Base-by-base conservation (phyloP, 2,888 invertebrate genomes). In the Lasioglossum pauxillum region DNA sequence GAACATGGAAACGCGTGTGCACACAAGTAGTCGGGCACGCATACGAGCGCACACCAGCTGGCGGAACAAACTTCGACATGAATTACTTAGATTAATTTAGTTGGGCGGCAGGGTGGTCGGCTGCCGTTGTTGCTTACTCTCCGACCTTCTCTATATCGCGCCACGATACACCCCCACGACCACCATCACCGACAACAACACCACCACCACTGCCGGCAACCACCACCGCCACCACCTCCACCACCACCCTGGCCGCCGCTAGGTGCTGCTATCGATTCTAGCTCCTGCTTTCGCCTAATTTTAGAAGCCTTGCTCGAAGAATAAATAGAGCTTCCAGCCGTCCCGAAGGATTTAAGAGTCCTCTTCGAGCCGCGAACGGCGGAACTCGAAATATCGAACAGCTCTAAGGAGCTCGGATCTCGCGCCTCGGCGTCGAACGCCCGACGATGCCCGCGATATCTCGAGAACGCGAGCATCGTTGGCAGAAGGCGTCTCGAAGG, bases 11-110 rank as follows among this genome's bases (percentile, higher is more conserved):
- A 46, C 76, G 76, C 77, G 75, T 73, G 85, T 80, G 76, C 76
- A 75, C 75, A 80, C 69, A 80, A 23, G 41, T 60, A 78, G 46
- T 44, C 5, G 69, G 12, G 60, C 75, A 71, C 83, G 71, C 82
- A 69, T 78, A 83, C 85, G 67, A 80, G 71, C 78, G 85, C 83
- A 77, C 77, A 79, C 84, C 81, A 86, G 88, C 77, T 88, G 90
- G 90, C 88, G 87, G 90, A 89, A 92, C 92, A 94, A 94, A 94
- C 94, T 94, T 94, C 91, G 93, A 92, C 93, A 94, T 94, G 94
- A 94, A 94, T 94, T 94, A 94, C 94, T 94, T 94, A 93, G 94
- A 94, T 94, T 94, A 94, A 94, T 94, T 94, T 94, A 94, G 94
- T 93, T 93, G 92, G 92, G 90, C 90, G 92, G 93, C 86, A 85